Evolutionary conservation across 2,888 invertebrate species (phyloP).

Genomic region (Stenchaetothrips biformis): DNA sequence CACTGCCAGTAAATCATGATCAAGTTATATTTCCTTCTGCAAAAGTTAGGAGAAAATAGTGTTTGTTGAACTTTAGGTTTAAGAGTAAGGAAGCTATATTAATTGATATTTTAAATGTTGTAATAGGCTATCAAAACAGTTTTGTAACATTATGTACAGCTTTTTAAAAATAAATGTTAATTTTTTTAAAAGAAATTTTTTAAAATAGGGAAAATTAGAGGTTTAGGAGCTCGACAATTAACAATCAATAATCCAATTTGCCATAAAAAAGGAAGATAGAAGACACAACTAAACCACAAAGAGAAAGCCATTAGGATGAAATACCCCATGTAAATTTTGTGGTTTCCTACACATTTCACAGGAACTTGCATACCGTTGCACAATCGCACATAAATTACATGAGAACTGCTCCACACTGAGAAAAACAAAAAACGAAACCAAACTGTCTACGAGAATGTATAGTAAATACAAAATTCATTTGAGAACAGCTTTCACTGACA

Average conservation of each 20-base stretch:
- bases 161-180: neutral
- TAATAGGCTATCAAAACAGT: neutral
- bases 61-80: no score
- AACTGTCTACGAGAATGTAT: neutral
- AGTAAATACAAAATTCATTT: neutral
- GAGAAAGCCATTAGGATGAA: neutral
- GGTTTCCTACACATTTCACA: constrained; percentile 21
- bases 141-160: neutral
- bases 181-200: neutral
- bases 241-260: no score
- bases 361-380: constrained; percentile 20
- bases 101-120: neutral
- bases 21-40: neutral
- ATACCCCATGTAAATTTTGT: neutral
- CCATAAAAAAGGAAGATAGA: neutral
- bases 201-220: no score
- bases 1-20: neutral
- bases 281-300: constrained; percentile 2
- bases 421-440: neutral
- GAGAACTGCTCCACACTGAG: neutral
- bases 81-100: neutral
- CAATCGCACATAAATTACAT: neutral
- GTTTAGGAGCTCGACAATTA: no score
- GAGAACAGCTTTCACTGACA: neutral
- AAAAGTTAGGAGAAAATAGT: no score